phyloP scores from a whole-genome alignment of 2,113 vertebrate species.

The Sebastes schlegelii region DNA sequence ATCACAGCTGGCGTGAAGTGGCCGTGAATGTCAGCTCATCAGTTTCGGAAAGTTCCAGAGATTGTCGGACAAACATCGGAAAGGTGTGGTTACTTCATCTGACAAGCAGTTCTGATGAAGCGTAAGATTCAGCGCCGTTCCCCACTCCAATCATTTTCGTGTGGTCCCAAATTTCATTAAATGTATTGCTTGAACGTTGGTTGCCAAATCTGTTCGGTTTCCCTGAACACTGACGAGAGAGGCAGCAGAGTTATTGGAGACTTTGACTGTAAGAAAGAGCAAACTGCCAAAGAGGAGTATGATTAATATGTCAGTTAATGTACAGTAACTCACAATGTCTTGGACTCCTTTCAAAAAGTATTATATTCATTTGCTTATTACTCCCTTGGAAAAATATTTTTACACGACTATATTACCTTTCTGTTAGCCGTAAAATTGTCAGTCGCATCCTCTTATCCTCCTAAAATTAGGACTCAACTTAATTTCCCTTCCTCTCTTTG shows the following conservation, averaged over 20 bases:
- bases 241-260: conserved; percentile 22
- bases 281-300: conserved; percentile 28
- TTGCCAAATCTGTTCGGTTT: conserved; percentile 30
- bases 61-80: background rate
- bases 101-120: background rate
- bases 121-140: background rate
- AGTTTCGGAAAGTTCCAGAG: background rate
- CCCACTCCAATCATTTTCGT: background rate
- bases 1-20: background rate
- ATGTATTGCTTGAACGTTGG: conserved; percentile 1
- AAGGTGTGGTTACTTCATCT: background rate
- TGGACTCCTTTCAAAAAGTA: conserved; percentile 46
- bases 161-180: conserved; percentile 34
- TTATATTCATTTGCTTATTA: conserved; percentile 51
- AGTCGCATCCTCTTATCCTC: conserved; percentile 53
- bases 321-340: conserved; percentile 34
- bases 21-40: background rate
- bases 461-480: conserved; percentile 57
- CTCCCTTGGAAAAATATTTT: conserved; percentile 9
- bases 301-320: conserved; percentile 40
- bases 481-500: conserved; percentile 50
- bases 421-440: conserved; percentile 48
- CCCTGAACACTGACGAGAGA: conserved; percentile 15
- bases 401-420: conserved; percentile 36
- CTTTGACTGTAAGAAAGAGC: conserved; percentile 5